Evolutionary conservation across 2,888 invertebrate genomes (phyloP).

Genomic region (Harpalus rubripes): DNA sequence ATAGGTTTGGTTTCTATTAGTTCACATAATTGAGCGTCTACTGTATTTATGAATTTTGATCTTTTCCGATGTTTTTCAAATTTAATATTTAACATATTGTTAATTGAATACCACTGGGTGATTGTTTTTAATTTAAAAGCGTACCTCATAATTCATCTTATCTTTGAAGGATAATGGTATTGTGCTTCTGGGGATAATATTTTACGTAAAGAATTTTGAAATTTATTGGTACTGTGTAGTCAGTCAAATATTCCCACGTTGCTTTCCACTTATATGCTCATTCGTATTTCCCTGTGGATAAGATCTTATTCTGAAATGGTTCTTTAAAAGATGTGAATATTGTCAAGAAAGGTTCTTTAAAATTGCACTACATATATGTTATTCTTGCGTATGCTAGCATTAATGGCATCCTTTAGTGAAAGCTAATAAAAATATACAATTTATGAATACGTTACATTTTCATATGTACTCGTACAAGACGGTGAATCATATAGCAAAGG

Average conservation of each 20-base stretch:
- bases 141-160: neutral
- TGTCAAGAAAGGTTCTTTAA: conserved; percentile 12
- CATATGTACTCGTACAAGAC: neutral
- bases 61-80: too few species aligned
- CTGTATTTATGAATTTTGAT: too few species aligned
- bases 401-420: conserved; percentile 2
- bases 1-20: too few species aligned
- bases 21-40: too few species aligned
- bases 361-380: conserved; percentile 7
- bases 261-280: conserved; percentile 19
- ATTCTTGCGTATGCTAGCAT: neutral
- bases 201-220: conserved; percentile 20
- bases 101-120: neutral
- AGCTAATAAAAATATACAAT: conserved; percentile 2
- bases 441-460: neutral
- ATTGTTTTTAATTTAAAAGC: neutral
- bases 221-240: conserved; percentile 17
- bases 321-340: conserved; percentile 2
- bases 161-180: conserved; percentile 5
- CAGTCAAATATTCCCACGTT: conserved; percentile 13
- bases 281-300: conserved; percentile 12
- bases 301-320: conserved; percentile 15
- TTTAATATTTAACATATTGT: neutral
- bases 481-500: neutral
- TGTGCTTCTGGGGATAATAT: conserved; percentile 8